phyloP scores from a whole-genome alignment of 2,888 invertebrate species.

The Cephus pygmeus region DNA sequence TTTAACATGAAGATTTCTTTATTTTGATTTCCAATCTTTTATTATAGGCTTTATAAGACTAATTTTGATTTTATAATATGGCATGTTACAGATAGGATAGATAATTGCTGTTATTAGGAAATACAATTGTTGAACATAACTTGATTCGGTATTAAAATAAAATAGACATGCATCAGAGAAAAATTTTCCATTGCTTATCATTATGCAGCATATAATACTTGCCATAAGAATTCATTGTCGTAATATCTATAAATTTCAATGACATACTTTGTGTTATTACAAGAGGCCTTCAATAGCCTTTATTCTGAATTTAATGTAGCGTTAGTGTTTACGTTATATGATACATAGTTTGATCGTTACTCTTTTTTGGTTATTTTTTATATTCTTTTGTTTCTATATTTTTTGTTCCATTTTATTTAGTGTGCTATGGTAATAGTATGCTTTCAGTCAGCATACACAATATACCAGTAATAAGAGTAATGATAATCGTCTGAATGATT shows the following conservation, averaged over 20 bases:
- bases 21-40: neutral
- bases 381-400: neutral
- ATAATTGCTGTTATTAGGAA: neutral
- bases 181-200: neutral
- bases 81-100: neutral
- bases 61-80: neutral
- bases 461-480: neutral
- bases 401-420: neutral
- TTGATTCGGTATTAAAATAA: neutral
- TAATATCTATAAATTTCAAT: neutral
- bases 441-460: neutral
- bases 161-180: neutral
- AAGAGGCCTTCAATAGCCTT: neutral
- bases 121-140: neutral
- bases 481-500: conserved; percentile 38
- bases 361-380: neutral
- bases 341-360: neutral
- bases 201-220: neutral
- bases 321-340: neutral
- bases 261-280: neutral
- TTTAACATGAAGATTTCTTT: neutral
- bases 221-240: neutral
- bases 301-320: neutral
- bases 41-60: neutral
- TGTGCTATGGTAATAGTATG: neutral